Evolutionary conservation across 2,888 invertebrate species (phyloP), one percentile per base, ranked within the genome.

Genomic region (Pollenia griseotomentosa): DNA sequence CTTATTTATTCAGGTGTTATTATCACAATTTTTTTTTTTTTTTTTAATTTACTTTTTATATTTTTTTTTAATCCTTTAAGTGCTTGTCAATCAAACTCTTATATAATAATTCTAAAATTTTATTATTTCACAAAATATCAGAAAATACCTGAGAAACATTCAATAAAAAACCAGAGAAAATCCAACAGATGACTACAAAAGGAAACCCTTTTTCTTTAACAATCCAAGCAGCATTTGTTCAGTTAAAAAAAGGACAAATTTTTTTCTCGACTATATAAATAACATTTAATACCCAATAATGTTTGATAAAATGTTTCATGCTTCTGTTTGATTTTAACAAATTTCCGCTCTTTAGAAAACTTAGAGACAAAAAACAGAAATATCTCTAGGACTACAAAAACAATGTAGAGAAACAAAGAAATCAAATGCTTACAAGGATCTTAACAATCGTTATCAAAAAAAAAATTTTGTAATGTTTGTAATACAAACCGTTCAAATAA

Each of bases 1-100:
- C 14, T n/a, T 70, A 61, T 80, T 70, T 71, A 71, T 53, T 80
- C 80, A 80, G 80, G 44, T 80, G 80, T 3, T 42, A n/a, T 61
- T 48, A 70, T 33, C 19, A 68, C 42, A 6, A 11, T 78, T 33
- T n/a, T 51, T 10, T 19, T 78, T 33, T n/a, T 2, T 14, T 40
- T 51, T 10, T 19, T 40, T 42, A 42, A 48, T 16, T n/a, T 61
- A 55, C n/a, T 44, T 59, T 68, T 48, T 16, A 4, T 33, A 33
- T 33, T 33, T 33, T 0, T 0, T 33, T 3, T 75, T 59, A 86
- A 86, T 78, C 81, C 73, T 74, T 73, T 78, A 82, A 86, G 78
- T 82, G 85, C 53, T 48, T 86, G 82, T 86, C 82, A 78, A 71
- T 86, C 85, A 82, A 70, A 71, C 1, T 61, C 44, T 80, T 44